Conservation (phyloP, 2,113 vertebrate genomes). For the Lathamus discolor region DNA sequence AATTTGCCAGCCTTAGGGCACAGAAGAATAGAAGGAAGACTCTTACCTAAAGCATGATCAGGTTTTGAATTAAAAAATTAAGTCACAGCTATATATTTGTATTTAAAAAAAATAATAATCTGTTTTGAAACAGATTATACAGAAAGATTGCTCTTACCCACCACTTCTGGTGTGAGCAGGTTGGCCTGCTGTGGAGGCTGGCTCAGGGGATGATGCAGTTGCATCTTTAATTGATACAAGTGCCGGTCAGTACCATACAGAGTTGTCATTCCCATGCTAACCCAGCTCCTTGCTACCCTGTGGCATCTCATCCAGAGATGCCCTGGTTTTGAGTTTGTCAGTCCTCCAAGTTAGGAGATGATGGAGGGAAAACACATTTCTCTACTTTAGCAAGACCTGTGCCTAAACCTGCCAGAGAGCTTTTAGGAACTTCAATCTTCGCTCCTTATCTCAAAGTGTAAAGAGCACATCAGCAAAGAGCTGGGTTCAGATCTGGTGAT, state of each 20-base stretch:
- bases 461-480: neutral
- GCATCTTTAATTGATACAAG: neutral
- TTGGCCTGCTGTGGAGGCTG: neutral
- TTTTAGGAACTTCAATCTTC: neutral
- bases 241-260: too few species aligned
- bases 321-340: neutral
- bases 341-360: neutral
- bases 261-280: neutral
- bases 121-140: neutral
- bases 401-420: neutral
- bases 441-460: neutral
- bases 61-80: neutral
- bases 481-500: neutral
- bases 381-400: neutral
- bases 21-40: neutral
- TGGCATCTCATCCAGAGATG: neutral
- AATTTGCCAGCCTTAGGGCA: neutral
- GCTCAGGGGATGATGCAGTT: neutral
- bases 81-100: neutral
- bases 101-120: neutral
- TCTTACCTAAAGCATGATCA: neutral
- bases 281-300: neutral
- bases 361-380: fast-evolving
- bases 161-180: neutral
- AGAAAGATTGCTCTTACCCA: neutral